Percentiles rank a stretch among this genome's conserved stretches.
phyloP scores from a whole-genome alignment of 2,797 vertebrate genomes.

The Danio jaintianensis region DNA sequence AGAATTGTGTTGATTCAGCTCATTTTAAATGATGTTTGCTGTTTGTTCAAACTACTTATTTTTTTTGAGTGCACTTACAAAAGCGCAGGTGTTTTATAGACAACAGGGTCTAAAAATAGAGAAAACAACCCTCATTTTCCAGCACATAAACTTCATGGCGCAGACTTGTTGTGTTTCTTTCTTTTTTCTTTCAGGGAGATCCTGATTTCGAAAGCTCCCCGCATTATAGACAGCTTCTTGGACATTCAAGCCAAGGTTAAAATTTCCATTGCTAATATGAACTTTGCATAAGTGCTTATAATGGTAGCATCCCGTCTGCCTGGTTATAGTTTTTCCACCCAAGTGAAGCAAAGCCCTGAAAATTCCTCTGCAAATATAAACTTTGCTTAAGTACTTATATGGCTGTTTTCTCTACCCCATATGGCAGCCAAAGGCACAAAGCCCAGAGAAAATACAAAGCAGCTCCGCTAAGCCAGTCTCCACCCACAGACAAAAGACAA shows the following conservation, averaged over 20 bases:
- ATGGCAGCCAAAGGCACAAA: constrained; percentile 80
- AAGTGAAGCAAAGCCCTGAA: constrained; percentile 82
- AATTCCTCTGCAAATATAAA: constrained; percentile 84
- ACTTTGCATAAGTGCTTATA: constrained; percentile 86
- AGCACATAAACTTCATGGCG: constrained; percentile 54
- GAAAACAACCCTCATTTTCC: constrained; percentile 59
- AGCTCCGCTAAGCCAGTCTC: constrained; percentile 72
- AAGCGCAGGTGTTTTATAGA: constrained; percentile 18
- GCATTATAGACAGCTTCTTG: constrained; percentile 66
- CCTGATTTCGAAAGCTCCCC: constrained; percentile 62
- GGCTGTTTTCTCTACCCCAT: constrained; percentile 78
- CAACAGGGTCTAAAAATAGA: constrained; percentile 32
- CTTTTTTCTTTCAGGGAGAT: neutral
- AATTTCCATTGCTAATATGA: constrained; percentile 87
- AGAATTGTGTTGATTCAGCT: no score
- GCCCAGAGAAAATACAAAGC: constrained; percentile 78
- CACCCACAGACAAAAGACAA: constrained; percentile 72
- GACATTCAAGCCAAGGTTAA: constrained; percentile 79
- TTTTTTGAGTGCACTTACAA: no score
- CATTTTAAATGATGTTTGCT: no score
- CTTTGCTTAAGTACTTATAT: constrained; percentile 86
- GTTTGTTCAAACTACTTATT: no score
- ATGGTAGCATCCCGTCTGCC: constrained; percentile 75
- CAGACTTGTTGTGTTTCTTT: constrained; percentile 17
- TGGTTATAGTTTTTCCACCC: constrained; percentile 82